phyloP scores from a whole-genome alignment of 2,797 vertebrate genomes.

The Rallus crepitans region DNA sequence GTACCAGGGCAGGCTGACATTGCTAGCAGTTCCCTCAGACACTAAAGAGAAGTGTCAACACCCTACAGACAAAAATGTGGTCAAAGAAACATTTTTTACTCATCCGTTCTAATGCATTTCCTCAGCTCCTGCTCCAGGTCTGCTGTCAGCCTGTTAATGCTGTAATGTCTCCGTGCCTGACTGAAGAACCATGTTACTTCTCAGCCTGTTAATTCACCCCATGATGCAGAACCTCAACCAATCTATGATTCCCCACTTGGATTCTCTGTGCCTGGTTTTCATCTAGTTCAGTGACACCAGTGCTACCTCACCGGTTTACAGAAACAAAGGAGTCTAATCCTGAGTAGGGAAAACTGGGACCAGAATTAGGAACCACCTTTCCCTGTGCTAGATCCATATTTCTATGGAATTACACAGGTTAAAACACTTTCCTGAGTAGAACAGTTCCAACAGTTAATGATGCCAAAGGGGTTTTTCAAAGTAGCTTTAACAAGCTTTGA shows the following conservation, averaged over 20 bases:
- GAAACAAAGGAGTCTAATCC: neutral
- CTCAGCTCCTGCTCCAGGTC: neutral
- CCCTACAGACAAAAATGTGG: constrained; percentile 23
- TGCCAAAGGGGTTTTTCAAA: neutral
- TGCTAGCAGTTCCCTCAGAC: constrained; percentile 38
- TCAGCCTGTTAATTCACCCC: neutral
- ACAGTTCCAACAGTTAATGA: neutral
- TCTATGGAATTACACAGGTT: neutral
- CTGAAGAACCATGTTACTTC: neutral
- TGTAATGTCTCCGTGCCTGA: neutral
- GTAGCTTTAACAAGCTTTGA: neutral
- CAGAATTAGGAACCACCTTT: neutral
- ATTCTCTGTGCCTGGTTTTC: neutral
- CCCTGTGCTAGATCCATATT: neutral
- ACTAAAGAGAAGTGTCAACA: constrained; percentile 33
- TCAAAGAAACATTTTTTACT: neutral
- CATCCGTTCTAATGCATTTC: neutral
- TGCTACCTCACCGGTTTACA: neutral
- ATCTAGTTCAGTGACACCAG: neutral
- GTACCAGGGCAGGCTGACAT: constrained; percentile 17
- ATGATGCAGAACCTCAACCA: neutral
- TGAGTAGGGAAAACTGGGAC: neutral
- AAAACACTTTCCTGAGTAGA: neutral
- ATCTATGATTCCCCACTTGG: neutral
- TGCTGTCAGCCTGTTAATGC: neutral